A percentile compares a stretch with the other conserved stretches of the same genome.
Evolutionary conservation across 1,140 invertebrate genomes (phyloP).

Genomic region (Drosophila sproati): DNA sequence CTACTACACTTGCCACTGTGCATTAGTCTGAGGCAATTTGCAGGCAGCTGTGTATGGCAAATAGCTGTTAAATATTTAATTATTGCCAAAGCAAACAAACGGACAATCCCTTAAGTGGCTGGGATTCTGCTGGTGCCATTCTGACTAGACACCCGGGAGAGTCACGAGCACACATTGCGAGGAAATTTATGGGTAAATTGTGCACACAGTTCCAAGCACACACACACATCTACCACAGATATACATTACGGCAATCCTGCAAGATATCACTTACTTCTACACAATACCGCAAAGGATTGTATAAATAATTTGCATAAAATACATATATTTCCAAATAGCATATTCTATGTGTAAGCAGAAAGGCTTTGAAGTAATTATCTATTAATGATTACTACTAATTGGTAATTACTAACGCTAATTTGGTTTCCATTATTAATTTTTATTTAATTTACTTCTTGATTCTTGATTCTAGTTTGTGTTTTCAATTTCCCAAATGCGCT

Average conservation of each 20-base stretch:
- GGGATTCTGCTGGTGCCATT: slow-evolving; percentile 38
- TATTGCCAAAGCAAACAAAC: slow-evolving; percentile 55
- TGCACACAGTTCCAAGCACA: slow-evolving; percentile 3
- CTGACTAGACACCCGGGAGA: slow-evolving; percentile 42
- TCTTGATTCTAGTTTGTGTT: too few relatives aligned
- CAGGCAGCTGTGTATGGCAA: slow-evolving; percentile 55
- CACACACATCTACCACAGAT: neutral
- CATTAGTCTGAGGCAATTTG: slow-evolving; percentile 15
- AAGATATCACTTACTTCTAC: neutral
- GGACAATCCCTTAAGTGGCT: slow-evolving; percentile 9
- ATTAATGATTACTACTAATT: slow-evolving; percentile 7
- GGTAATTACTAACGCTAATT: neutral
- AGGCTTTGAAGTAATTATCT: slow-evolving; percentile 16
- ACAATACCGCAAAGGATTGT: slow-evolving; percentile 4
- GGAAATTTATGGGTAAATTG: slow-evolving; percentile 27
- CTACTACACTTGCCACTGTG: too few relatives aligned
- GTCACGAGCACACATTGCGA: neutral
- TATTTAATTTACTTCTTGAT: too few relatives aligned
- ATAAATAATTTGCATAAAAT: slow-evolving; percentile 1
- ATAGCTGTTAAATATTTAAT: slow-evolving; percentile 77
- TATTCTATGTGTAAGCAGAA: slow-evolving; percentile 1
- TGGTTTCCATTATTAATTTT: neutral
- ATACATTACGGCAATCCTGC: slow-evolving; percentile 13
- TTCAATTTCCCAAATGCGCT: too few relatives aligned
- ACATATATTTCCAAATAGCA: slow-evolving; percentile 5